A percentile compares a stretch with the other conserved stretches of the same genome.
Evolutionary conservation across 2,113 vertebrate species (phyloP).

Genomic region (Tachysurus fulvidraco): DNA sequence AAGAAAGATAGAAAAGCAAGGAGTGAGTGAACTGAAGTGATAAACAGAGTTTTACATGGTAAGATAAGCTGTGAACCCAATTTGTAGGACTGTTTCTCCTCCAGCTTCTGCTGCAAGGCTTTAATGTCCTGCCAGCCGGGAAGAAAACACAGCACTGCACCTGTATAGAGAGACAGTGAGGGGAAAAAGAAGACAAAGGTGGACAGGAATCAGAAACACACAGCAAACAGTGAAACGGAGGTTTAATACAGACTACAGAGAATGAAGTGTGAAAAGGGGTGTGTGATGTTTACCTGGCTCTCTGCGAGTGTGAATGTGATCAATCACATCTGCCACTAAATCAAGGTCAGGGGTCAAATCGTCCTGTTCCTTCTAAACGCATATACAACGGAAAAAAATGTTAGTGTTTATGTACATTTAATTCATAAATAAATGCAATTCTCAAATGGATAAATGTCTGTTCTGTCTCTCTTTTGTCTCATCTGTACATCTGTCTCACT

Average conservation of each 20-base stretch:
- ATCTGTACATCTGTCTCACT: slow-evolving; percentile 50
- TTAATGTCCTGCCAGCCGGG: slow-evolving; percentile 97
- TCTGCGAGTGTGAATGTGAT: slow-evolving; percentile 82
- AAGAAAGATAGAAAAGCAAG: neutral
- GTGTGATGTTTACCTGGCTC: slow-evolving; percentile 78
- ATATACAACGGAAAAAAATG: neutral
- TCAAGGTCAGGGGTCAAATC: slow-evolving; percentile 80
- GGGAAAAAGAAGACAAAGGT: neutral
- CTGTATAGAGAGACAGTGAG: slow-evolving; percentile 63
- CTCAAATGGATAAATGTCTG: neutral
- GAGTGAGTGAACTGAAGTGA: neutral
- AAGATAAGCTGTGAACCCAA: slow-evolving; percentile 82
- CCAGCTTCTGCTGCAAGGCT: slow-evolving; percentile 84
- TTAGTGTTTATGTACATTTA: neutral
- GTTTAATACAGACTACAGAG: neutral
- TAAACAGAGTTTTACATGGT: slow-evolving; percentile 76
- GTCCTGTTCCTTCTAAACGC: slow-evolving; percentile 54
- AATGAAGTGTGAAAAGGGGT: neutral
- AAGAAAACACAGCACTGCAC: slow-evolving; percentile 94
- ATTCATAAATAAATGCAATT: neutral
- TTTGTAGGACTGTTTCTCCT: slow-evolving; percentile 70
- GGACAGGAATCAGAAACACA: neutral
- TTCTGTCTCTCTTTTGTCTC: slow-evolving; percentile 67
- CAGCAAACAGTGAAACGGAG: neutral
- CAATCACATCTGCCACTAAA: slow-evolving; percentile 85